Conservation (phyloP, 2,797 vertebrate genomes). For the Antrozous pallidus region DNA sequence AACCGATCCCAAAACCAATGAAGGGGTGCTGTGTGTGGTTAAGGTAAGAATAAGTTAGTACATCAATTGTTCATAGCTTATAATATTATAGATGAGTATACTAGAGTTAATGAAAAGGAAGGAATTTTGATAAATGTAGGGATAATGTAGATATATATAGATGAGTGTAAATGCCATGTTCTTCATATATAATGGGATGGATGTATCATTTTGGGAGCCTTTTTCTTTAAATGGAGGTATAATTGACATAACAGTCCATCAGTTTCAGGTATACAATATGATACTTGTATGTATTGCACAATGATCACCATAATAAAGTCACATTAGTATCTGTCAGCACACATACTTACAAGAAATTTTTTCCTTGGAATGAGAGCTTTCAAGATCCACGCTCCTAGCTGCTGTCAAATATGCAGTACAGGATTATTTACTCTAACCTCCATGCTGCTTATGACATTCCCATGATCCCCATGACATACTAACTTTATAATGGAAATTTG, state of each 20-base stretch:
- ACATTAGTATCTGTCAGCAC: not conserved
- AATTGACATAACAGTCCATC: not conserved
- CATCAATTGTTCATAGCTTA: not conserved
- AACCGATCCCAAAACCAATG: conserved; percentile 88
- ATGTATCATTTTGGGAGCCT: not conserved
- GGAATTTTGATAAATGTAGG: not conserved
- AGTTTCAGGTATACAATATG: not conserved
- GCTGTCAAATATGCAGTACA: not conserved
- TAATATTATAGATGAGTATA: not conserved
- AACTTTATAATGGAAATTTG: not conserved
- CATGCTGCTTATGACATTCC: not conserved
- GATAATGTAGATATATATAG: not conserved
- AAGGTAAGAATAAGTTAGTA: conserved; percentile 84
- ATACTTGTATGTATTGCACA: not conserved
- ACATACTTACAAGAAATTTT: not conserved
- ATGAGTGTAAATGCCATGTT: not conserved
- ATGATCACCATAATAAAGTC: not conserved
- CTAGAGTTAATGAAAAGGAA: not conserved
- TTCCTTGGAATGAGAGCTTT: not conserved
- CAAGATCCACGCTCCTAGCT: not conserved
- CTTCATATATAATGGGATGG: not conserved
- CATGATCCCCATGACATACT: not conserved
- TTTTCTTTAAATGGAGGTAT: not conserved
- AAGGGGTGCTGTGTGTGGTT: conserved; percentile 86
- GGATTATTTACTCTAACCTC: not conserved